Percentiles rank a stretch among this genome's conserved stretches.
phyloP scores from a whole-genome alignment of 2,888 invertebrate genomes.

The Exocentrus adspersus region DNA sequence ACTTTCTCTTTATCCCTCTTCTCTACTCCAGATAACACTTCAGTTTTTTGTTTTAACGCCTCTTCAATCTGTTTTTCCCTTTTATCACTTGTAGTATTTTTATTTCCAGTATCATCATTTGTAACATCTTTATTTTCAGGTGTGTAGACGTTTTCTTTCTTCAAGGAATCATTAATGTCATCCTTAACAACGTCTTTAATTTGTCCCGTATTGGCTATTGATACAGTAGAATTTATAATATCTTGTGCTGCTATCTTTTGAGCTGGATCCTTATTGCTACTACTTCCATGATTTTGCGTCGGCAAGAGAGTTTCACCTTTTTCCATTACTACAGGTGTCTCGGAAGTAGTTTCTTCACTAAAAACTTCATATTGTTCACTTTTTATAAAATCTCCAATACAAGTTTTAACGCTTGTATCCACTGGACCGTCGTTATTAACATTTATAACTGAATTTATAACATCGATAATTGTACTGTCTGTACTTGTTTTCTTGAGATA shows the following conservation, averaged over 20 bases:
- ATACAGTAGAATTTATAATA: conserved; percentile 28
- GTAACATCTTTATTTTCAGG: background rate
- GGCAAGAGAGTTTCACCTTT: no score
- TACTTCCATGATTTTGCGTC: background rate
- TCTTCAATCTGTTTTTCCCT: background rate
- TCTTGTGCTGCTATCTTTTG: conserved; percentile 17
- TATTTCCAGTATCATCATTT: background rate
- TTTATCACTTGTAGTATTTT: background rate
- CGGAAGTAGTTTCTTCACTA: background rate
- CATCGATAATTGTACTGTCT: background rate
- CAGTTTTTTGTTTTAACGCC: background rate
- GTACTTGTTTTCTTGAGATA: background rate
- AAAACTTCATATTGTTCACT: conserved; percentile 24
- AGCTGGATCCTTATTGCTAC: no score
- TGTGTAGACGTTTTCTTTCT: conserved; percentile 23
- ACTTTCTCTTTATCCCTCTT: background rate
- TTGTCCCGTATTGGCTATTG: conserved; percentile 28
- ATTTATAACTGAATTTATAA: conserved; percentile 2
- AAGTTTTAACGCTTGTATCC: background rate
- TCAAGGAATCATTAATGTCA: conserved; percentile 35
- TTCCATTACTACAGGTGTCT: no score
- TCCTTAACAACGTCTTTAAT: conserved; percentile 29
- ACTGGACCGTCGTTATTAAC: background rate
- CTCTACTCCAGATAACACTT: background rate
- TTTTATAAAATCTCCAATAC: conserved; percentile 3